Base-by-base conservation (phyloP, 2,888 invertebrate genomes). In the Himalopsyche kuldschensis region DNA sequence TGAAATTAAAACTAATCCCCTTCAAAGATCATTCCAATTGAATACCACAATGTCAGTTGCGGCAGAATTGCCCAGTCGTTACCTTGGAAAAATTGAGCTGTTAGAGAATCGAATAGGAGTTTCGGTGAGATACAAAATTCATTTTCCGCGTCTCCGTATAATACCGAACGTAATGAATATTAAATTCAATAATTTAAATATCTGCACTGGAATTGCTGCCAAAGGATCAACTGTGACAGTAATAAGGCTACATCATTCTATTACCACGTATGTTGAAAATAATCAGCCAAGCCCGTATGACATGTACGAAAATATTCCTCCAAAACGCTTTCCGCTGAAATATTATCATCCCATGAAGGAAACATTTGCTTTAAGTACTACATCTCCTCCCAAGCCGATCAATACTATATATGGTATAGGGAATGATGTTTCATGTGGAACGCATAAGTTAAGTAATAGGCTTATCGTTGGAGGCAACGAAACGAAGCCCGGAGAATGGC, bases 101-200 rank as follows among this genome's bases (percentile, higher is more conserved):
- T 31, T 82, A 0, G 84, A 82, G 15, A 82, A 63, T 24, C 79
- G 82, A 35, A 24, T 75, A 11, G 80, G 80, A 15, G 6, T 84
- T 15, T 32, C 89, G 0, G 87, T 90, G 15, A 82, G 85, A 27
- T 90, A 90, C 86, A 88, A 87, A 79, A 82, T 90, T 17, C 86
- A 87, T 84, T 90, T 90, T 86, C 90, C 90, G 10, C 87, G 88
- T 35, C 88, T 89, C 2, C 80, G 83, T 75, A 75, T 84, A 48
- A 31, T 85, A 30, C 90, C 90, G 2, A 88, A 87, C 88, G 87
- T 90, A 4, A 89, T 89, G 1, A 88, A 88, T 87, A 89, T 90
- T 77, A 80, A 86, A 1, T 87, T 90, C 10, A 90, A 90, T 84
- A 89, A 88, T 4, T 86, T 88, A 41, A 83, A 87, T 47, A 87